Percentiles rank a stretch among this genome's conserved stretches.
phyloP scores from a whole-genome alignment of 2,113 vertebrate genomes.

The Notarius lentiginosus region DNA sequence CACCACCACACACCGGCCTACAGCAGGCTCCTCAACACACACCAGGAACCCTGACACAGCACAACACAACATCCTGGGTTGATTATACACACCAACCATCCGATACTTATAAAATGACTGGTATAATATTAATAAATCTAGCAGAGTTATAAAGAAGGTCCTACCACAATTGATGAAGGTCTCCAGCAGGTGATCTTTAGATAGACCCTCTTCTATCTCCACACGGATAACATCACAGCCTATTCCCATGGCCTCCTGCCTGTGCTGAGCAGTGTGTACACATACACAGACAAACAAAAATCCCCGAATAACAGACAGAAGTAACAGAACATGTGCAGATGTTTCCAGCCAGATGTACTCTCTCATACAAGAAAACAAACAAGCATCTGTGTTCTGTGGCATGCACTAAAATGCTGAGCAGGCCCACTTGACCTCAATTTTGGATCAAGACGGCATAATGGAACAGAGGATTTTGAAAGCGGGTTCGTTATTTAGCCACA shows the following conservation, averaged over 20 bases:
- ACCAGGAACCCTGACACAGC: conserved; percentile 82
- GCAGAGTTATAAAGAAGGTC: conserved; percentile 30
- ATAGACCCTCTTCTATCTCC: conserved; percentile 82
- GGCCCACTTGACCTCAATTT: background rate
- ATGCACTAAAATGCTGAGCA: background rate
- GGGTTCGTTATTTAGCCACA: background rate
- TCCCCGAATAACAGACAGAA: background rate
- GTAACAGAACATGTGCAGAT: background rate
- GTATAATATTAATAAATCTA: background rate
- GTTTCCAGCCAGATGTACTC: background rate
- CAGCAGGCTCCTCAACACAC: conserved; percentile 71
- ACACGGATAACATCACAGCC: conserved; percentile 84
- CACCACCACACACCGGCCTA: conserved; percentile 78
- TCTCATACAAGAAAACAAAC: background rate
- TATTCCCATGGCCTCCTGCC: conserved; percentile 80
- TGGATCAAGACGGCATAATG: background rate
- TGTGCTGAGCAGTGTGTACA: conserved; percentile 72
- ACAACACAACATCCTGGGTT: background rate
- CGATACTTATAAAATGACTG: background rate
- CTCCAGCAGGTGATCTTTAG: conserved; percentile 88
- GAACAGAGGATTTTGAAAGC: background rate
- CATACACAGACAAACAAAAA: conserved; percentile 21
- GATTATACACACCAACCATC: background rate
- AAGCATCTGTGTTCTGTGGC: background rate
- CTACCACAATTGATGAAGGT: conserved; percentile 87